phyloP scores from a whole-genome alignment of 2,888 invertebrate genomes.

The Pristionchus arcanus region DNA sequence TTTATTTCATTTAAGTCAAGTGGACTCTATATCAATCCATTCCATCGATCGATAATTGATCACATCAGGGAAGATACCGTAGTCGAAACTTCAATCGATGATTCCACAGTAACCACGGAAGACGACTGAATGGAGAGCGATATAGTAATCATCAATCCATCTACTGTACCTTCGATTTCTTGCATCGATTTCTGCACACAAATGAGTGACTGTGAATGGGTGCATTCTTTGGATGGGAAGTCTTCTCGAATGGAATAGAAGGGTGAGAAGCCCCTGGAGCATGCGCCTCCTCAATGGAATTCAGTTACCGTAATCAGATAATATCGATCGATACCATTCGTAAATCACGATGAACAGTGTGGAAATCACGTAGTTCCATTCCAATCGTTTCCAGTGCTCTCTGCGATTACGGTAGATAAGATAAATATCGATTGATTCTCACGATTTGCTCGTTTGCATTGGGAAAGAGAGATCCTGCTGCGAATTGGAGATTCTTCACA shows the following conservation, averaged over 20 bases:
- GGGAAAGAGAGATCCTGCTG: constrained; percentile 41
- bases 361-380: constrained; percentile 42
- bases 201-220: not conserved
- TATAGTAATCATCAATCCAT: not conserved
- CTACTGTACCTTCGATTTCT: constrained; percentile 13
- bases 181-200: constrained; percentile 7
- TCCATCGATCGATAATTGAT: constrained; percentile 20
- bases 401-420: not conserved
- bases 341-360: constrained; percentile 43
- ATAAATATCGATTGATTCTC: not conserved
- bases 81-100: constrained; percentile 38
- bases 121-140: not conserved
- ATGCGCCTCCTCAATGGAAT: constrained; percentile 26
- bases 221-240: constrained; percentile 17
- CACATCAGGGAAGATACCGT: constrained; percentile 13
- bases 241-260: constrained; percentile 31
- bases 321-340: constrained; percentile 17
- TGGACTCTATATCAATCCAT: constrained; percentile 32
- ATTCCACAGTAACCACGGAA: constrained; percentile 29
- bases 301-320: not conserved
- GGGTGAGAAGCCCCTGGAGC: constrained; percentile 40
- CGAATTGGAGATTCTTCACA: constrained; percentile 41
- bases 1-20: constrained; percentile 20
- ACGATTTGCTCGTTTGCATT: constrained; percentile 40
- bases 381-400: constrained; percentile 14